A percentile compares a stretch with the other conserved stretches of the same genome.
Evolutionary conservation across 2,113 vertebrate species (phyloP).

Genomic region (Rhinolophus sinicus): DNA sequence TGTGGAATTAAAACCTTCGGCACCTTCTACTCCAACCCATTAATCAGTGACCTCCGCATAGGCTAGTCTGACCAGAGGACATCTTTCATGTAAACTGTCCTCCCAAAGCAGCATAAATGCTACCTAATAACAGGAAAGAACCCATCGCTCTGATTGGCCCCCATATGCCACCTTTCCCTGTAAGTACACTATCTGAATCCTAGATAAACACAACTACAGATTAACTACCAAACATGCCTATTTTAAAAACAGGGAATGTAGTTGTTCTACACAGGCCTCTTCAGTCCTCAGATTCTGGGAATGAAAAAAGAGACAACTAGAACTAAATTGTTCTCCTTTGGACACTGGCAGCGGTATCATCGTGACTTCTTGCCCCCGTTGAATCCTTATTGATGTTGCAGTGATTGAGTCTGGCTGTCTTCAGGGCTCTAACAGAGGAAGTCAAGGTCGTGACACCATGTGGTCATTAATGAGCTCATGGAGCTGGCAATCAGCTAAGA

Average conservation of each 20-base stretch:
- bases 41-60: neutral
- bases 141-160: neutral
- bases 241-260: neutral
- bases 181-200: neutral
- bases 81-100: neutral
- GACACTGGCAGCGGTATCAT: neutral
- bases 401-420: neutral
- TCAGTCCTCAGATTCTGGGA: neutral
- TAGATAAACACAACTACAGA: neutral
- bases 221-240: neutral
- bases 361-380: neutral
- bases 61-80: neutral
- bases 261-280: neutral
- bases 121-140: neutral
- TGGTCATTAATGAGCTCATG: slow-evolving; percentile 42
- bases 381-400: neutral
- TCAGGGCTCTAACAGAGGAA: neutral
- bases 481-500: slow-evolving; percentile 3
- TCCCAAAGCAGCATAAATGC: neutral
- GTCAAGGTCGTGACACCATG: neutral
- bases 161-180: neutral
- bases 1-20: neutral
- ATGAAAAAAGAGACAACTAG: neutral
- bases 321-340: neutral
- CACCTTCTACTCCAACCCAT: neutral